These are phyloP conservation scores for Agrypnia vestita DNA, from an alignment of 1,140 invertebrate species.

Conservation along the genomic window DNA sequence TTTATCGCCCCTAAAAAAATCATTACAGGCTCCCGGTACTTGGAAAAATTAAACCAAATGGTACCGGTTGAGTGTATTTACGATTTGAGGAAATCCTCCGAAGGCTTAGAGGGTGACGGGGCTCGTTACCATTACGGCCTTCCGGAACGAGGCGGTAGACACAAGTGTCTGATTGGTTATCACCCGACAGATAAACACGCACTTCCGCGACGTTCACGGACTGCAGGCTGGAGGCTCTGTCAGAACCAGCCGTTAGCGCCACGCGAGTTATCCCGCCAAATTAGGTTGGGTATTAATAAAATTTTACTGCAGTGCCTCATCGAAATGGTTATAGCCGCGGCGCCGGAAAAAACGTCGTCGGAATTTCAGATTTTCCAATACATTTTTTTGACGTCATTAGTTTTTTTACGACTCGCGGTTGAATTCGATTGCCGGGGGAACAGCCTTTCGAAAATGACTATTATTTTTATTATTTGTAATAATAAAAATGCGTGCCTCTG, in stretches of 20 bases:
- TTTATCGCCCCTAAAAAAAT: no score
- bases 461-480: slow-evolving; percentile 24
- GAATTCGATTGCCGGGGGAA: neutral
- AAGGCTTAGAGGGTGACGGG: no score
- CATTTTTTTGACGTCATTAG: slow-evolving; percentile 18
- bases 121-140: no score
- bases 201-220: no score
- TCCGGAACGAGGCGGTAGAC: no score
- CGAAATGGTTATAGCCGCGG: neutral
- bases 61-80: no score
- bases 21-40: no score
- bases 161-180: no score
- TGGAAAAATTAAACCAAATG: no score
- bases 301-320: slow-evolving; percentile 4
- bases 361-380: neutral
- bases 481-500: neutral
- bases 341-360: neutral
- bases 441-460: slow-evolving; percentile 8
- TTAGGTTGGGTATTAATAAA: slow-evolving; percentile 28
- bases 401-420: neutral
- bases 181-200: no score
- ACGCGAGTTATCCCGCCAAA: neutral
- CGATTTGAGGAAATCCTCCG: no score
- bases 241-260: neutral
- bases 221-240: no score